A percentile compares a stretch with the other conserved stretches of the same genome.
Evolutionary conservation across 2,113 vertebrate species (phyloP).

Genomic region (Polypterus bichir): DNA sequence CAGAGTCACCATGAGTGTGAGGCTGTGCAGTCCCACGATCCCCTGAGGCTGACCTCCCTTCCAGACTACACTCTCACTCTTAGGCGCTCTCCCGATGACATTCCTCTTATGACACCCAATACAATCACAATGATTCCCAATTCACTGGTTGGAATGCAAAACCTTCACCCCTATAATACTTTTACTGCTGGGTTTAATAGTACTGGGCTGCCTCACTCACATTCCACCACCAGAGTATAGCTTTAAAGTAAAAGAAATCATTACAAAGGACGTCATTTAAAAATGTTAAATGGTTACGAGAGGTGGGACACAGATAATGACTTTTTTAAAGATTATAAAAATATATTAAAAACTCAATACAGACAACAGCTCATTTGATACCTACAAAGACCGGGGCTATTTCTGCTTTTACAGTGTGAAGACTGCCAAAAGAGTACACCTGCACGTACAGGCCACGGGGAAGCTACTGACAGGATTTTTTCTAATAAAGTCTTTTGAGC

Average conservation of each 20-base stretch:
- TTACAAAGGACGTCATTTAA: conserved; percentile 1
- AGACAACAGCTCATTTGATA: conserved; percentile 47
- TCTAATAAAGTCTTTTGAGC: conserved; percentile 54
- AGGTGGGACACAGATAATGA: conserved; percentile 35
- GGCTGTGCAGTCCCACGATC: conserved; percentile 66
- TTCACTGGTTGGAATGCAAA: conserved; percentile 92
- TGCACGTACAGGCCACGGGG: conserved; percentile 35
- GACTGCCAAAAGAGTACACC: conserved; percentile 62
- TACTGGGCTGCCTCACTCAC: conserved; percentile 92
- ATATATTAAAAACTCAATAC: conserved; percentile 34
- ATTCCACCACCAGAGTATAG: conserved; percentile 98
- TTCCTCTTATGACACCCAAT: conserved; percentile 95
- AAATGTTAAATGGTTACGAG: conserved; percentile 20
- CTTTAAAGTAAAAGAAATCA: conserved; percentile 43
- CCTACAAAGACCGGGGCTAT: conserved; percentile 42
- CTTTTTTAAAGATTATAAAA: conserved; percentile 44
- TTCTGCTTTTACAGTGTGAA: conserved; percentile 51
- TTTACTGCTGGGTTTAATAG: conserved; percentile 93
- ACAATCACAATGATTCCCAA: conserved; percentile 99
- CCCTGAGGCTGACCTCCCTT: conserved; percentile 72
- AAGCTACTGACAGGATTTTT: conserved; percentile 52
- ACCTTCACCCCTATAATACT: conserved; percentile 94
- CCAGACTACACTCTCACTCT: conserved; percentile 94
- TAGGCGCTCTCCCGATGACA: conserved; percentile 90
- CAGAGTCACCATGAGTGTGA: conserved; percentile 88